These are phyloP conservation scores for Drosophila pseudotakahashii DNA, from an alignment of 2,888 invertebrate genomes.

Conservation along the genomic window DNA sequence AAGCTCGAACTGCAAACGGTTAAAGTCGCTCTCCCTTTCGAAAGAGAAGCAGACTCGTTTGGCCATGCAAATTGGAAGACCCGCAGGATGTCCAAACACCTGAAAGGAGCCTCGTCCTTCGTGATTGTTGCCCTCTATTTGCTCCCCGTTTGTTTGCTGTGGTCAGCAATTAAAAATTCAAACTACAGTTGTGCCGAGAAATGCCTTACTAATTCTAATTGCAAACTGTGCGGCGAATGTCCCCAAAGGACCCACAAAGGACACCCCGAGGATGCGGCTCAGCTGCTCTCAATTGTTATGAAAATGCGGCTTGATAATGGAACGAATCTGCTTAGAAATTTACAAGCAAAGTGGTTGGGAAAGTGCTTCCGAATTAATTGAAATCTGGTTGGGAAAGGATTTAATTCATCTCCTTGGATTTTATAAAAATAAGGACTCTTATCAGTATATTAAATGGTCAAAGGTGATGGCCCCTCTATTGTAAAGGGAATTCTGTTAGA, in stretches of 20 bases:
- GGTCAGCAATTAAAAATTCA: conserved; percentile 47
- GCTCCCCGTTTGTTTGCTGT: conserved; percentile 27
- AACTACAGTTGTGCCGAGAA: conserved; percentile 19
- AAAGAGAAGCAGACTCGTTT: background rate
- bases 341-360: background rate
- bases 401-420: background rate
- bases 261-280: conserved; percentile 21
- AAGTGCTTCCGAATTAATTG: background rate
- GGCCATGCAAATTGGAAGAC: conserved; percentile 42
- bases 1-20: conserved; percentile 16
- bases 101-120: conserved; percentile 12
- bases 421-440: no score
- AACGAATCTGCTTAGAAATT: conserved; percentile 9
- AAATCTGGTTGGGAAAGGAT: background rate
- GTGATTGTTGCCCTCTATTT: conserved; percentile 16
- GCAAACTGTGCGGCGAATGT: conserved; percentile 26
- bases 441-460: no score
- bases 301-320: conserved; percentile 22
- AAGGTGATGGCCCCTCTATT: no score
- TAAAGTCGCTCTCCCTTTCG: conserved; percentile 1
- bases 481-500: no score
- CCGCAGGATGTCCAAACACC: conserved; percentile 25
- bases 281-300: conserved; percentile 36
- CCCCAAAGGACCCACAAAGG: conserved; percentile 25
- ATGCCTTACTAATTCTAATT: conserved; percentile 24